Percentiles rank a stretch among this genome's conserved stretches.
phyloP scores from a whole-genome alignment of 2,888 invertebrate genomes.

The Dryobotodes eremita region DNA sequence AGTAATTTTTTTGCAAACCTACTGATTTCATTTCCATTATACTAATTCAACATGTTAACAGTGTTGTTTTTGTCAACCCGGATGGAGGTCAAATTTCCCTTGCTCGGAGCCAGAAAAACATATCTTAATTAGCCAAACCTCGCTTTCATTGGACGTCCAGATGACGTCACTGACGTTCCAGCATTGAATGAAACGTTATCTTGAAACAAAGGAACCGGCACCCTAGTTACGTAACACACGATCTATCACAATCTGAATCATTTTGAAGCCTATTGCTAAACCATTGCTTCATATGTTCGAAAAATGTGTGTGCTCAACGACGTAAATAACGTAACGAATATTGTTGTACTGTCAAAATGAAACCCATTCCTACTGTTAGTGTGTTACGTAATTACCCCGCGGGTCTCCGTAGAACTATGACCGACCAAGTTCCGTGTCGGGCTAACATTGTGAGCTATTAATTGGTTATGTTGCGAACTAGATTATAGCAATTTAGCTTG shows the following conservation, averaged over 20 bases:
- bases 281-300: too few species aligned
- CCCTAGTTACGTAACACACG: too few species aligned
- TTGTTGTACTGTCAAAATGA: too few species aligned
- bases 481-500: not conserved
- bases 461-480: conserved; percentile 38
- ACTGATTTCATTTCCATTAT: too few species aligned
- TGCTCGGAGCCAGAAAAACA: not conserved
- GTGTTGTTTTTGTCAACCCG: not conserved
- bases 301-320: too few species aligned
- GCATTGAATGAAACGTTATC: conserved; percentile 11
- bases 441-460: conserved; percentile 31
- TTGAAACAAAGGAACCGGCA: conserved; percentile 29
- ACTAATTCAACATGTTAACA: not conserved
- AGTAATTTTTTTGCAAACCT: not conserved
- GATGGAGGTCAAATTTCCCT: not conserved
- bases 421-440: conserved; percentile 13
- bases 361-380: too few species aligned
- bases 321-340: too few species aligned
- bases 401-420: not conserved
- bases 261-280: too few species aligned
- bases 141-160: not conserved
- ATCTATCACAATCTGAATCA: too few species aligned
- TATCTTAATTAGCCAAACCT: not conserved
- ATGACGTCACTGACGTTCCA: conserved; percentile 2
- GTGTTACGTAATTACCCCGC: too few species aligned